These are phyloP conservation scores for Eupithecia centaureata DNA, from an alignment of 2,888 invertebrate species.

Conservation along the genomic window DNA sequence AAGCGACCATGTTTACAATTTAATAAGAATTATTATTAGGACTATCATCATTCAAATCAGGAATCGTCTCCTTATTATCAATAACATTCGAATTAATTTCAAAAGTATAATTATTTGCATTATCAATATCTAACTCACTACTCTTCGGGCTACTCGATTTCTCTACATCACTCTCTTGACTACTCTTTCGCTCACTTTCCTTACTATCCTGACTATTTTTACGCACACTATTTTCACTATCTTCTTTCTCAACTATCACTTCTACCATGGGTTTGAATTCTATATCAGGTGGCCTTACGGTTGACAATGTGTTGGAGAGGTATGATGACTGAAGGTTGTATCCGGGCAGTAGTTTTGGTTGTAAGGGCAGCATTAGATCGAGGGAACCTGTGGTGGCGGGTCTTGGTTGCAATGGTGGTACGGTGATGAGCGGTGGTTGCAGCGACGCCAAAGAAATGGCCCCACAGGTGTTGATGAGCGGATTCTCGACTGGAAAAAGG, in stretches of 20 bases:
- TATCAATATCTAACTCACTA: slow-evolving; percentile 50
- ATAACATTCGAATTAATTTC: slow-evolving; percentile 78
- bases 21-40: slow-evolving; percentile 78
- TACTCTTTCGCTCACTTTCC: slow-evolving; percentile 1
- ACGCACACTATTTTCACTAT: slow-evolving; percentile 27
- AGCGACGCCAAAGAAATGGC: slow-evolving; percentile 81
- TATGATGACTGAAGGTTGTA: slow-evolving; percentile 80
- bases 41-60: slow-evolving; percentile 64
- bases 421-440: slow-evolving; percentile 80
- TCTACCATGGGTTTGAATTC: slow-evolving; percentile 68
- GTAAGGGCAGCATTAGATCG: slow-evolving; percentile 88
- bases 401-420: slow-evolving; percentile 87
- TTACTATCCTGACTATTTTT: slow-evolving; percentile 7
- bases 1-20: slow-evolving; percentile 34
- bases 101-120: slow-evolving; percentile 55
- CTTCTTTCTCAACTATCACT: slow-evolving; percentile 66
- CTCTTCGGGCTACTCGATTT: slow-evolving; percentile 36
- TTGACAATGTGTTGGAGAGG: slow-evolving; percentile 80
- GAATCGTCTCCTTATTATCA: slow-evolving; percentile 63
- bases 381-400: slow-evolving; percentile 88
- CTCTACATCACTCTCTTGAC: slow-evolving; percentile 1
- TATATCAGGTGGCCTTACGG: slow-evolving; percentile 75
- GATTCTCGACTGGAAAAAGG: slow-evolving; percentile 83
- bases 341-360: slow-evolving; percentile 87
- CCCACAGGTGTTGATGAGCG: slow-evolving; percentile 75